phyloP scores from a whole-genome alignment of 1,140 invertebrate species.

The Drosophila willistoni region DNA sequence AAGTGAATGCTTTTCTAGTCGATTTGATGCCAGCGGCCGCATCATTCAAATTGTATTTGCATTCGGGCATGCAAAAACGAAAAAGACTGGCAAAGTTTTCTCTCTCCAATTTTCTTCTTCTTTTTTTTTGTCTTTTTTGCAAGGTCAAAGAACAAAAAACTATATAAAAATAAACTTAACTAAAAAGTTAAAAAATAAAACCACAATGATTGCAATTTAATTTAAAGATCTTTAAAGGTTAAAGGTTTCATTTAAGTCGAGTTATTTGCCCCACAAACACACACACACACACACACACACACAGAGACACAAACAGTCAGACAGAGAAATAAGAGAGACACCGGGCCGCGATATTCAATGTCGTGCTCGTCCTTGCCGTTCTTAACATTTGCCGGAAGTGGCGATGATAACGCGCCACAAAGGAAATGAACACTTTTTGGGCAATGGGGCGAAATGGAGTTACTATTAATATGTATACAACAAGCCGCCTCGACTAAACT shows the following conservation, averaged over 20 bases:
- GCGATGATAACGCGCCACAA: constrained; percentile 69
- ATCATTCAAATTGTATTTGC: constrained; percentile 75
- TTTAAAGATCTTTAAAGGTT: constrained; percentile 20
- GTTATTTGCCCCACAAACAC: neutral
- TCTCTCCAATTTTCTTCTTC: neutral
- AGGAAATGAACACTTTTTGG: constrained; percentile 80
- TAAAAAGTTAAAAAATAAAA: neutral
- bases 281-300: too few species aligned
- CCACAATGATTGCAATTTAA: neutral
- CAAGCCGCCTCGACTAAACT: constrained; percentile 19
- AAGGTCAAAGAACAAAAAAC: constrained; percentile 7
- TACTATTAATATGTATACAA: constrained; percentile 55
- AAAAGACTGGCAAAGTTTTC: constrained; percentile 3
- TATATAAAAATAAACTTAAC: neutral
- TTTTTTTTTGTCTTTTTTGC: neutral
- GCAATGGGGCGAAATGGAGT: constrained; percentile 45
- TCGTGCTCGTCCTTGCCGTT: constrained; percentile 37
- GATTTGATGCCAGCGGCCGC: constrained; percentile 66
- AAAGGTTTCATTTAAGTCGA: constrained; percentile 38
- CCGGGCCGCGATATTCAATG: constrained; percentile 33
- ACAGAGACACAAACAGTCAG: too few species aligned
- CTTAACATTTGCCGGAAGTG: constrained; percentile 60
- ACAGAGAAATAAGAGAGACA: neutral
- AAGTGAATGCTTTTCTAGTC: constrained; percentile 57
- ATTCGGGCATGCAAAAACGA: constrained; percentile 33